Percentiles rank a stretch among this genome's conserved stretches.
Conservation (phyloP, 2,113 vertebrate species). For the Turdus rufiventris region DNA sequence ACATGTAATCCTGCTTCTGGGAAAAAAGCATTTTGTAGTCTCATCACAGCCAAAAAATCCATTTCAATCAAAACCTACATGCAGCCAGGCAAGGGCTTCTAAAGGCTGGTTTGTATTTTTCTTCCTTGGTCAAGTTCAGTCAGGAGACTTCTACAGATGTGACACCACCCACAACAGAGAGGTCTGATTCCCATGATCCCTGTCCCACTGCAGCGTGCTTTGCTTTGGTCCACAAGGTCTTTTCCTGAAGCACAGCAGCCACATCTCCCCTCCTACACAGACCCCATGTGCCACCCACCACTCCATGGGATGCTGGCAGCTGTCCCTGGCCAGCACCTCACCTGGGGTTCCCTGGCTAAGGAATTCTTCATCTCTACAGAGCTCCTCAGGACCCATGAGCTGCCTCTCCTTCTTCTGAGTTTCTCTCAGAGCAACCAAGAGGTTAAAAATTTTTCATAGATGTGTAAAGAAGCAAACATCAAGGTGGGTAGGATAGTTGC, state of each 20-base stretch:
- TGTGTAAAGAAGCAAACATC: neutral
- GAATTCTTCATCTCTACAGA: neutral
- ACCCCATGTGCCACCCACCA: neutral
- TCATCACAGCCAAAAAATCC: neutral
- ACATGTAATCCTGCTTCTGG: neutral
- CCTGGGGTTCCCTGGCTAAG: neutral
- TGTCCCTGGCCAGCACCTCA: neutral
- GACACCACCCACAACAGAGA: neutral
- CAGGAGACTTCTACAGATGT: neutral
- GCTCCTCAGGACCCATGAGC: neutral
- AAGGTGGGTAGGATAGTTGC: neutral
- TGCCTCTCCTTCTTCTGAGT: neutral
- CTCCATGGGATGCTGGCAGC: rapidly evolving
- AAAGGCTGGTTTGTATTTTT: neutral
- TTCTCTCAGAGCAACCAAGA: neutral
- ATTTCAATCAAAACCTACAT: neutral
- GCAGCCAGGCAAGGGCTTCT: neutral
- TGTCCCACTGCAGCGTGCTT: neutral
- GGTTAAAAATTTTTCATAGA: neutral
- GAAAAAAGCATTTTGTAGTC: neutral
- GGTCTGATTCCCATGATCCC: neutral
- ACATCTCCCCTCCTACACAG: neutral
- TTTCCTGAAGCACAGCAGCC: neutral
- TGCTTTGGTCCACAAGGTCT: neutral
- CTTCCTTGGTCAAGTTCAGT: neutral